Evolutionary conservation across 2,113 vertebrate species (phyloP).

Genomic region (Mystacornis crossleyi): DNA sequence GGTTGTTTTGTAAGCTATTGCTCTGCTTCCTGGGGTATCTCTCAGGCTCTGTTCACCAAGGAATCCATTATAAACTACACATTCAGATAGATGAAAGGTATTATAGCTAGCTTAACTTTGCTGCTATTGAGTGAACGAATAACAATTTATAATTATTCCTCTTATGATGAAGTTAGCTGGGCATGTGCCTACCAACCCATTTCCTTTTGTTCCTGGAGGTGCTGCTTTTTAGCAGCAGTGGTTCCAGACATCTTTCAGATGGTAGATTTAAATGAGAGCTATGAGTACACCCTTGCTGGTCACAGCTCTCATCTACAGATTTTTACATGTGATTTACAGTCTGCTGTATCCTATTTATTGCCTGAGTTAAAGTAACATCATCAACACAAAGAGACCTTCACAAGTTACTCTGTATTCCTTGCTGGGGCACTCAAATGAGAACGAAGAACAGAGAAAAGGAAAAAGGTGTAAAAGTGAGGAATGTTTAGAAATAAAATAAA

Average conservation of each 20-base stretch:
- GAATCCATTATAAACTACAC: conserved; percentile 6
- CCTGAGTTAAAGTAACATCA: not conserved
- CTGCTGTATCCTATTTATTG: not conserved
- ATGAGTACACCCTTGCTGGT: not conserved
- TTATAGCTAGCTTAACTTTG: conserved; percentile 36
- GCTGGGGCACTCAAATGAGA: not conserved
- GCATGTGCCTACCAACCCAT: not conserved
- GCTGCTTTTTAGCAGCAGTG: not conserved
- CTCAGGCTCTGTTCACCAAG: not conserved
- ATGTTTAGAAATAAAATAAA: not conserved
- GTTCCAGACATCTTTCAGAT: not conserved
- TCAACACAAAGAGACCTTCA: not conserved
- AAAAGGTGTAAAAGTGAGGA: not conserved
- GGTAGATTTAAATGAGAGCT: not conserved
- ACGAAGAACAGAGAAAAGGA: not conserved
- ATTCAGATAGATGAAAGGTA: conserved; percentile 29
- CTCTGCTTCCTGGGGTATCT: conserved; percentile 47
- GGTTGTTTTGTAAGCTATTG: conserved; percentile 49
- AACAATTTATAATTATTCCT: conserved; percentile 43
- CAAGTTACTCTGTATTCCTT: not conserved
- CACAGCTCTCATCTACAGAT: not conserved
- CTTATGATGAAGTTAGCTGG: conserved; percentile 9
- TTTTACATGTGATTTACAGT: not conserved
- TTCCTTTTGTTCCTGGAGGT: conserved; percentile 11
- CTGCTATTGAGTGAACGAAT: conserved; percentile 2